A percentile compares a stretch with the other conserved stretches of the same genome.
Conservation (phyloP, 2,113 vertebrate genomes). For the Apteryx owenii region DNA sequence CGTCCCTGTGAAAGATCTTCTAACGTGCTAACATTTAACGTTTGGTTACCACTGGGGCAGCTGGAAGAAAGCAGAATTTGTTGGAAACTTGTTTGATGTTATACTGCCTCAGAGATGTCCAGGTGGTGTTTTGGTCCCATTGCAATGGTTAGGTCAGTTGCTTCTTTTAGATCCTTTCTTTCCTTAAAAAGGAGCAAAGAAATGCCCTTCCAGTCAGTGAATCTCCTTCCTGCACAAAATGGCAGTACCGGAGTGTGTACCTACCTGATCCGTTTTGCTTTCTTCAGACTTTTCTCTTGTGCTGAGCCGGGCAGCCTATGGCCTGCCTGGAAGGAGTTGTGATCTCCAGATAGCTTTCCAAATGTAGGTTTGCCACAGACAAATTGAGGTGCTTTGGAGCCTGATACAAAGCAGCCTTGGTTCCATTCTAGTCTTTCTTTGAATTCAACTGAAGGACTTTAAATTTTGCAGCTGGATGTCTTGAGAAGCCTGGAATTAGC, state of each 20-base stretch:
- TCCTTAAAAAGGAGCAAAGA: background rate
- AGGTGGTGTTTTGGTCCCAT: background rate
- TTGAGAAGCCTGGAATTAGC: background rate
- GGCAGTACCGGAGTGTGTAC: background rate
- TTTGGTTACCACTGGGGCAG: background rate
- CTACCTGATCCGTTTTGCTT: background rate
- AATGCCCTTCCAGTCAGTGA: background rate
- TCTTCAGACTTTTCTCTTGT: background rate
- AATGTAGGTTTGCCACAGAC: background rate
- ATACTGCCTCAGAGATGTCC: background rate
- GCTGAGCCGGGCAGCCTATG: background rate
- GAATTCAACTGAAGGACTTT: background rate
- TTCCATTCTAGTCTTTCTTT: background rate
- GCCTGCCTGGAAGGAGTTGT: background rate
- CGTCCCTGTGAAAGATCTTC: background rate
- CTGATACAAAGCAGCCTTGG: background rate
- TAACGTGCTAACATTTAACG: background rate
- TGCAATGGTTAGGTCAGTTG: rapidly evolving
- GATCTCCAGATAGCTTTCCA: background rate
- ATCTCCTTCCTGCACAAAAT: background rate
- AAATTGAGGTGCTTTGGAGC: background rate
- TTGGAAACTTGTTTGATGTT: background rate
- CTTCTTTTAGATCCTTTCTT: background rate
- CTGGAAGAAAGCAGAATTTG: background rate
- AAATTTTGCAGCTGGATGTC: background rate